These are phyloP conservation scores for Hormiphora californensis DNA, from an alignment of 37 sponge, comb jelly and placozoan genomes.

Conservation along the genomic window DNA sequence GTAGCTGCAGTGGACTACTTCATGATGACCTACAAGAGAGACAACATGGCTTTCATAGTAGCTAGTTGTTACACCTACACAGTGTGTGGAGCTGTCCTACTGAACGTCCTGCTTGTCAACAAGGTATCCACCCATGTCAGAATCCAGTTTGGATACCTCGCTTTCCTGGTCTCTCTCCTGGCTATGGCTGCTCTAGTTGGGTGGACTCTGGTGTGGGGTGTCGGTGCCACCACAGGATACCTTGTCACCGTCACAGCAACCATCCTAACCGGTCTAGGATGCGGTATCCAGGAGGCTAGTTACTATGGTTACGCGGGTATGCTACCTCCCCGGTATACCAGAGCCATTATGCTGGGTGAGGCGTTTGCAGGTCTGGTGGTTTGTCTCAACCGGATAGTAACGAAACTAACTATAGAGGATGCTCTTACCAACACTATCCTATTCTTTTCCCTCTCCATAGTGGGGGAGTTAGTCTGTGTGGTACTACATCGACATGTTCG, in stretches of 20 bases:
- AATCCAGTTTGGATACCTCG: constrained; percentile 68
- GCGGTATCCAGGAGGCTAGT: constrained; percentile 76
- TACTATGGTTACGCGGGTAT: constrained; percentile 83
- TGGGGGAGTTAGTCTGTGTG: constrained; percentile 68
- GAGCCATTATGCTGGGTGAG: constrained; percentile 78
- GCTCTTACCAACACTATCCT: constrained; percentile 61
- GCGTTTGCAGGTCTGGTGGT: constrained; percentile 69
- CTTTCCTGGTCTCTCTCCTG: constrained; percentile 63
- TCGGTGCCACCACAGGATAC: not conserved
- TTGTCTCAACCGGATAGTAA: constrained; percentile 66
- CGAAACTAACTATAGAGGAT: constrained; percentile 59
- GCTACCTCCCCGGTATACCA: constrained; percentile 68
- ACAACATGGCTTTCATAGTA: constrained; percentile 60
- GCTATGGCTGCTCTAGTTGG: constrained; percentile 59
- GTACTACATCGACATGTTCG: constrained; percentile 62
- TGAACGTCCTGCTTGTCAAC: constrained; percentile 62
- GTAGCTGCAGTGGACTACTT: constrained; percentile 84
- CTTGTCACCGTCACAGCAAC: constrained; percentile 25
- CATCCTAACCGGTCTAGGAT: constrained; percentile 37
- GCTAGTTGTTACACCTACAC: constrained; percentile 57
- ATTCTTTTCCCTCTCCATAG: constrained; percentile 77
- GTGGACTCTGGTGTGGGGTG: not conserved
- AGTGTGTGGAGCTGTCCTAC: constrained; percentile 31
- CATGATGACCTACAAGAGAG: constrained; percentile 60
- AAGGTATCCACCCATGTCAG: constrained; percentile 58